These are phyloP conservation scores for Listronotus bonariensis DNA, from an alignment of 1,140 invertebrate genomes.

Conservation along the genomic window DNA sequence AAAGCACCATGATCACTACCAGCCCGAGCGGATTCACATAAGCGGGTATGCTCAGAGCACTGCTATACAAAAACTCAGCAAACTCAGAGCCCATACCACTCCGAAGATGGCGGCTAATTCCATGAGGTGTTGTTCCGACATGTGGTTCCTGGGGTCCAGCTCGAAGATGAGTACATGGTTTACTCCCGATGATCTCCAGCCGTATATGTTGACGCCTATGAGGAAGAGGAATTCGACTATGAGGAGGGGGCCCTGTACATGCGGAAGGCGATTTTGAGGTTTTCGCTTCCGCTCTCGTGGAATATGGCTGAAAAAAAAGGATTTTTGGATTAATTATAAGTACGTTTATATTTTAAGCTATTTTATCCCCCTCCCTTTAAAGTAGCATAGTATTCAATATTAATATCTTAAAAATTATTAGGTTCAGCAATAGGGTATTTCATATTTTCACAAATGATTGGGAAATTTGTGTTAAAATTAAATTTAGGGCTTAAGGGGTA, in stretches of 20 bases:
- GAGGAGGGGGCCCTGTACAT: conserved; percentile 84
- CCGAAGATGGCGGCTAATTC: conserved; percentile 85
- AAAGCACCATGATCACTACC: conserved; percentile 70
- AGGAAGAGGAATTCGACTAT: conserved; percentile 84
- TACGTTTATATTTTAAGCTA: no score
- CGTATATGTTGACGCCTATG: conserved; percentile 87
- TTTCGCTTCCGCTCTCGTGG: conserved; percentile 55
- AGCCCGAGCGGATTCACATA: conserved; percentile 78
- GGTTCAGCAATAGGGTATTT: no score
- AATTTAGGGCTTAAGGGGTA: no score
- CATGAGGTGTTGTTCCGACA: conserved; percentile 84
- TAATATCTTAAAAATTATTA: no score
- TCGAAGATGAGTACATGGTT: conserved; percentile 95
- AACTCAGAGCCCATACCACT: conserved; percentile 81
- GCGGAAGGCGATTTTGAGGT: conserved; percentile 63
- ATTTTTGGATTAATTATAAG: no score
- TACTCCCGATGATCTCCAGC: conserved; percentile 86
- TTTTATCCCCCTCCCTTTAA: no score
- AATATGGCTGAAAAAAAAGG: conserved; percentile 57
- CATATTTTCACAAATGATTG: no score
- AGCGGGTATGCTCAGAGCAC: conserved; percentile 72
- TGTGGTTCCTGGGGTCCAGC: conserved; percentile 86
- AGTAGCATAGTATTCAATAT: no score
- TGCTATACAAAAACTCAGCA: conserved; percentile 70
- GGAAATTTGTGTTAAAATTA: no score